Evolutionary conservation across 1,140 invertebrate species (phyloP).

Genomic region (Leptoteleia sp.): DNA sequence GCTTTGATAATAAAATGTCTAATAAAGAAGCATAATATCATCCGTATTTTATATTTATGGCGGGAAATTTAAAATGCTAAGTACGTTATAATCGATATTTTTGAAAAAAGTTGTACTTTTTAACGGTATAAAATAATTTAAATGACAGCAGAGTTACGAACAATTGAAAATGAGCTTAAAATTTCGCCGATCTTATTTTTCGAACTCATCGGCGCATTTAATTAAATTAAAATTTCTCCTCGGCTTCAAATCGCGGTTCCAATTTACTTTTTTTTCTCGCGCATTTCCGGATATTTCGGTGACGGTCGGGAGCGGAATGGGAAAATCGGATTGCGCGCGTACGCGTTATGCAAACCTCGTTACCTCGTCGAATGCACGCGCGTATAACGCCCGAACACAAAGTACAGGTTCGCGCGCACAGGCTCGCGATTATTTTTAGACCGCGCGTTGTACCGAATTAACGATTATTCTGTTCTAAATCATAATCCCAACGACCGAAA

Average conservation of each 20-base stretch:
- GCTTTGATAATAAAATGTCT: no score
- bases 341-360: constrained; percentile 64
- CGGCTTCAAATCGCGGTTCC: neutral
- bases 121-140: no score
- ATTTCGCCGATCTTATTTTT: no score
- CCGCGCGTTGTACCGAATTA: constrained; percentile 53
- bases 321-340: constrained; percentile 44
- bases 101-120: no score
- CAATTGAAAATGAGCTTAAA: no score
- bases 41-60: no score
- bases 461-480: constrained; percentile 69
- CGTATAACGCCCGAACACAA: constrained; percentile 56
- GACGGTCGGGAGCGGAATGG: constrained; percentile 25
- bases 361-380: constrained; percentile 63
- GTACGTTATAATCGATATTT: no score
- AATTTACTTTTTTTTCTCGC: constrained; percentile 37
- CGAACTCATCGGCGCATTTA: no score
- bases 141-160: no score
- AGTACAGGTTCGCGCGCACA: constrained; percentile 31
- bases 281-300: constrained; percentile 48
- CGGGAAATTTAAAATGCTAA: no score
- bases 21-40: no score
- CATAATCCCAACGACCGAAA: constrained; percentile 61
- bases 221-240: neutral
- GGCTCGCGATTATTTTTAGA: constrained; percentile 68